Percentiles rank a stretch among this genome's conserved stretches.
These are phyloP conservation scores for Scleropages formosus DNA, from an alignment of 2,797 vertebrate species.

Conservation along the genomic window DNA sequence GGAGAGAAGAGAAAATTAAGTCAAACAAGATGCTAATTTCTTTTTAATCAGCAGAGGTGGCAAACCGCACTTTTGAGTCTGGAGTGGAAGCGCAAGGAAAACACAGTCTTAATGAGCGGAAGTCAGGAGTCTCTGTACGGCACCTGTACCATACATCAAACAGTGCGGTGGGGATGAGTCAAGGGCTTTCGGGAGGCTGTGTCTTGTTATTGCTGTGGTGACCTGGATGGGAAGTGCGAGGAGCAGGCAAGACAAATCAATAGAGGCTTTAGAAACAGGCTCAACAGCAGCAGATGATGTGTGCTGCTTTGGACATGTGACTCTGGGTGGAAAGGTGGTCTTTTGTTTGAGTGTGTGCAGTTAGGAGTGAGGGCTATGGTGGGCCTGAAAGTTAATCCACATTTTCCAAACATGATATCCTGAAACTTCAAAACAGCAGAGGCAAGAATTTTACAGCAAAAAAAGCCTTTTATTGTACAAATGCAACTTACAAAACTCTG, in stretches of 20 bases:
- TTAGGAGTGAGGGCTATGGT: neutral
- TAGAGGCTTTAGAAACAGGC: neutral
- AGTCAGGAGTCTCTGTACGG: constrained; percentile 12
- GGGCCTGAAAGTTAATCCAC: neutral
- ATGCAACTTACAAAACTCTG: too few species aligned
- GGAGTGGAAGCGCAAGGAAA: neutral
- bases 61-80: neutral
- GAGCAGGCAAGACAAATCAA: constrained; percentile 24
- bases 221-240: constrained; percentile 24
- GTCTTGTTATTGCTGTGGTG: constrained; percentile 20
- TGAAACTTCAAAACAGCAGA: too few species aligned
- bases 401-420: too few species aligned
- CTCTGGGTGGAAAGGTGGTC: neutral
- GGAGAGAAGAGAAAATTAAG: constrained; percentile 2
- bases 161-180: constrained; percentile 4
- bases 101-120: constrained; percentile 6
- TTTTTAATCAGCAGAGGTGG: constrained; percentile 14
- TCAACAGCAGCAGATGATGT: too few species aligned
- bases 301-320: too few species aligned
- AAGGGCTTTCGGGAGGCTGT: neutral
- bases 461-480: too few species aligned
- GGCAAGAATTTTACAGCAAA: too few species aligned
- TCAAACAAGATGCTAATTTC: constrained; percentile 24
- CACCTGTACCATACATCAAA: constrained; percentile 27
- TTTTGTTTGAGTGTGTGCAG: neutral